Evolutionary conservation across 53 echinoderm and acorn worm species (phyloP), one percentile per base, ranked within the genome.

Genomic region (Luidia sarsii): DNA sequence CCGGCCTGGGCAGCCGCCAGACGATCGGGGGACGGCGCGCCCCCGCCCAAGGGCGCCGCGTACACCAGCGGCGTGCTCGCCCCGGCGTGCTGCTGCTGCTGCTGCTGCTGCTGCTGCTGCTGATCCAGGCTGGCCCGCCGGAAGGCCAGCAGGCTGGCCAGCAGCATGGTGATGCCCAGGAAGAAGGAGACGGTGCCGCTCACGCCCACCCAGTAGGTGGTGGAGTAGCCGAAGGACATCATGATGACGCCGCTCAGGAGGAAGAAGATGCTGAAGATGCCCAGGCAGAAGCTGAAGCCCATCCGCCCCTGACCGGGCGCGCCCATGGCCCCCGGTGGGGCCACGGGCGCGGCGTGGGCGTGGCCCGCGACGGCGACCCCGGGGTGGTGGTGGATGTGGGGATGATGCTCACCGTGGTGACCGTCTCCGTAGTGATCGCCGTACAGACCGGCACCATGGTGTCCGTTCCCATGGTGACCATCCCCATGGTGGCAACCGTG

Each of bases 201-300:
- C 19, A 52, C 15, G 7, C 36, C 54, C 35, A 71, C 10, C 8
- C 14, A 5, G 22, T 10, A 0, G 64, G 4, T 4, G 64, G 20
- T 18, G 36, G 4, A 19, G 21, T 36, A 35, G 4, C 55, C 38
- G n/a, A 36, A 13, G 15, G 18, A 33, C 54, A 71, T 71, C 55
- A 71, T 53, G 27, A 54, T 24, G 13, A 20, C 32, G 9, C 71
- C 71, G 25, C 35, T 37, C 2, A 71, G 23, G 20, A 71, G 37
- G n/a, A 71, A 71, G 37, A 53, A 53, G 22, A 36, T 7, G 21
- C 71, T 27, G 54, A 71, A 71, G 34, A 54, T 71, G 0, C 71
- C 71, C 0, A 71, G 25, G 54, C 71, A 71, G 21, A 36, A 10
- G 33, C 13, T 22, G 11, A 71, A 19, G 18, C 64, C 54, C 10